These are phyloP conservation scores for Philypnodon macrostomus DNA, from an alignment of 2,797 vertebrate species.

Conservation along the genomic window DNA sequence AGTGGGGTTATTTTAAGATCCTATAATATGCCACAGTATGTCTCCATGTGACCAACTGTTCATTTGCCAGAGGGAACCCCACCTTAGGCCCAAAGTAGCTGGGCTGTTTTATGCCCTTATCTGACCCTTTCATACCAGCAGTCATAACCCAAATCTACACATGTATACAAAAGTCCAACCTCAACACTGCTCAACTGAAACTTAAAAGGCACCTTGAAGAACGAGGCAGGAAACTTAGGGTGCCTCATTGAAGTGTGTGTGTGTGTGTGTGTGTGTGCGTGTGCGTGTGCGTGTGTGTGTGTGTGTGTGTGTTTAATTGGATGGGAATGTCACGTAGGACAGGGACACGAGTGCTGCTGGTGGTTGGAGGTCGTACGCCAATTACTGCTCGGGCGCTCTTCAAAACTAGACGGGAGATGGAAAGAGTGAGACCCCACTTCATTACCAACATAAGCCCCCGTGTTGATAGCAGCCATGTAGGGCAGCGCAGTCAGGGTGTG, in stretches of 20 bases:
- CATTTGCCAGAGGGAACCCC: too few species aligned
- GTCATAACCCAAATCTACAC: too few species aligned
- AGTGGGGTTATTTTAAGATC: too few species aligned
- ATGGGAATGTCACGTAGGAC: constrained; percentile 75
- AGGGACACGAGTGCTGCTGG: constrained; percentile 67
- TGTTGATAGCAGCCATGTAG: constrained; percentile 53
- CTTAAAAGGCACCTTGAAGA: constrained; percentile 72
- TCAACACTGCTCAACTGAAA: constrained; percentile 19
- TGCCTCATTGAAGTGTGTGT: constrained; percentile 19
- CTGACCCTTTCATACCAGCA: too few species aligned
- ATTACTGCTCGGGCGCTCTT: constrained; percentile 69
- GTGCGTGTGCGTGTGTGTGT: constrained; percentile 24
- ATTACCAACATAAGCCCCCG: constrained; percentile 60
- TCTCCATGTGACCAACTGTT: too few species aligned
- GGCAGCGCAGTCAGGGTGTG: constrained; percentile 29
- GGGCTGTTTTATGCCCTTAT: too few species aligned
- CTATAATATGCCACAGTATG: too few species aligned
- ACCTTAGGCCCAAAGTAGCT: too few species aligned
- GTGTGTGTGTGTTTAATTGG: constrained; percentile 64
- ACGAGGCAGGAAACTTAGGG: constrained; percentile 37
- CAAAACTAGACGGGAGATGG: constrained; percentile 56
- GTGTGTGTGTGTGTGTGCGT: constrained; percentile 23
- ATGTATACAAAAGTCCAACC: constrained; percentile 6
- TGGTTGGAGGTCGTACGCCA: constrained; percentile 75
- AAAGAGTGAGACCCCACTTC: constrained; percentile 64